A percentile compares a stretch with the other conserved stretches of the same genome.
Conservation (phyloP, 2,113 vertebrate genomes). For the Prinia subflava region DNA sequence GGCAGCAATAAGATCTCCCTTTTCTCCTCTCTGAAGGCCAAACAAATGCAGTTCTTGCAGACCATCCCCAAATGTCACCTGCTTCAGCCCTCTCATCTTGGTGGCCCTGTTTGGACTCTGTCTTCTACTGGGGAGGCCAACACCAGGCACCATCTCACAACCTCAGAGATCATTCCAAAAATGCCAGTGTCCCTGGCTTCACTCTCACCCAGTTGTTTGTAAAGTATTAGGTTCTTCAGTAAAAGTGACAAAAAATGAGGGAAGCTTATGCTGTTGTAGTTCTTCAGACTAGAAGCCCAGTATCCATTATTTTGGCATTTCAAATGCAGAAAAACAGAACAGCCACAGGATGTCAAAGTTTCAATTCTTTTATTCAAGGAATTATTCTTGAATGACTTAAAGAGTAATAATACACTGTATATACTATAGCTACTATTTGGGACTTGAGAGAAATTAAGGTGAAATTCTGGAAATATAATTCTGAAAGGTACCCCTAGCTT, state of each 20-base stretch:
- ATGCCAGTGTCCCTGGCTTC: neutral
- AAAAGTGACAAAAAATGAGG: neutral
- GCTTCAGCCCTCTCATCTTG: neutral
- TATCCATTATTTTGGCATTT: neutral
- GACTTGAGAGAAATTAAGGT: neutral
- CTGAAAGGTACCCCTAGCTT: neutral
- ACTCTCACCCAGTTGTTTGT: neutral
- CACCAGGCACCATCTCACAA: neutral
- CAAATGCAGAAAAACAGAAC: neutral
- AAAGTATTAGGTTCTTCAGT: neutral
- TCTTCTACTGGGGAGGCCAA: neutral
- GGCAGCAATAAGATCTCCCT: neutral
- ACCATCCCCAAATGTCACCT: neutral
- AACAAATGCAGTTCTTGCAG: neutral
- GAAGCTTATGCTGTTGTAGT: neutral
- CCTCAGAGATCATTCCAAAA: neutral
- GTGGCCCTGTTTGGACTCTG: neutral
- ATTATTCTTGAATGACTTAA: neutral
- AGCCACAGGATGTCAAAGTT: neutral
- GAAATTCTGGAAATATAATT: neutral
- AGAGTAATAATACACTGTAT: neutral
- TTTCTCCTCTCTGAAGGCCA: neutral
- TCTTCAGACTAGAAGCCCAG: neutral
- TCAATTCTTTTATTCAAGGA: neutral
- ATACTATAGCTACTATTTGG: neutral